phyloP scores from a whole-genome alignment of 2,797 vertebrate species.

The Micropoecilia bifurca region DNA sequence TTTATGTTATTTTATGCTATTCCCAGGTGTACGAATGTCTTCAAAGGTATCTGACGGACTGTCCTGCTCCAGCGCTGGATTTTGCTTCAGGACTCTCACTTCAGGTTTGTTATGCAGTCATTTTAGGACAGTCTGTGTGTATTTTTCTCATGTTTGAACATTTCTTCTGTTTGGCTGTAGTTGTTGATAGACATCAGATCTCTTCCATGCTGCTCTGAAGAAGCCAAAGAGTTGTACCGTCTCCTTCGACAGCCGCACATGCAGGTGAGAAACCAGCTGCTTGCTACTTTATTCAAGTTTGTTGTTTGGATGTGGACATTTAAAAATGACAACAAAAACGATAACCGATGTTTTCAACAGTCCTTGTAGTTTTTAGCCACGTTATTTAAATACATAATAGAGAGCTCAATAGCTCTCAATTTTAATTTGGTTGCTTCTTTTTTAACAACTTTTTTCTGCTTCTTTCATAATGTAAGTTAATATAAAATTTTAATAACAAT shows the following conservation, averaged over 20 bases:
- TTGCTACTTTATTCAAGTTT: background rate
- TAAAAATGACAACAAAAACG: too few relatives aligned
- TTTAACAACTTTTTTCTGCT: background rate
- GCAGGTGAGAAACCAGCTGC: slow-evolving; percentile 78
- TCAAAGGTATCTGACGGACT: slow-evolving; percentile 81
- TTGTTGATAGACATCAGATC: slow-evolving; percentile 82
- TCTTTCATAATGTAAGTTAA: background rate
- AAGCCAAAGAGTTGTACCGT: slow-evolving; percentile 86
- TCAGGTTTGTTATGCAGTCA: slow-evolving; percentile 80
- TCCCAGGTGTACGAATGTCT: slow-evolving; percentile 92
- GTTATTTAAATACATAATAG: too few relatives aligned
- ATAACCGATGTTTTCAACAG: too few relatives aligned
- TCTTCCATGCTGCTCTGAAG: slow-evolving; percentile 79
- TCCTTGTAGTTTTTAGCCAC: too few relatives aligned
- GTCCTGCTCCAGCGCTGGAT: slow-evolving; percentile 76
- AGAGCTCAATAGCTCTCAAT: background rate
- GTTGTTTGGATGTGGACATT: too few relatives aligned
- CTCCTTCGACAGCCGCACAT: slow-evolving; percentile 87
- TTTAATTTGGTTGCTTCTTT: background rate
- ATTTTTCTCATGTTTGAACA: accelerated
- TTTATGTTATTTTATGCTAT: background rate
- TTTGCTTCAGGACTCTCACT: slow-evolving; percentile 81
- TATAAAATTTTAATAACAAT: background rate
- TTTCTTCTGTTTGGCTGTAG: slow-evolving; percentile 64
- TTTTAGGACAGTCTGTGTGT: background rate